Evolutionary conservation across 2,888 invertebrate species (phyloP).

Genomic region (Machimus atricapillus): DNA sequence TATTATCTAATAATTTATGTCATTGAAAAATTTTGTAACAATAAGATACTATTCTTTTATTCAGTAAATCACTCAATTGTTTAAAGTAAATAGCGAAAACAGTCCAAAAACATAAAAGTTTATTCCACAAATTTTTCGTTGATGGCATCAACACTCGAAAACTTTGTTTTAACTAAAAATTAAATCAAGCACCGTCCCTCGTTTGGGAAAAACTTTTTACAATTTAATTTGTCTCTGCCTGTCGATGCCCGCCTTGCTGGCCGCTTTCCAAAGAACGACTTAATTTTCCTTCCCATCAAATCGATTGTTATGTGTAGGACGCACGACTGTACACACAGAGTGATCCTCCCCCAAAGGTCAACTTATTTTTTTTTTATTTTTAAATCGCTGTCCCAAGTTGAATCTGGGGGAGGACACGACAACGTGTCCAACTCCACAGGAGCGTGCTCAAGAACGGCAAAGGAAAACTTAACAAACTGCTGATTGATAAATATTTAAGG

Average conservation of each 20-base stretch:
- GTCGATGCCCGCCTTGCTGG: background rate
- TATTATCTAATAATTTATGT: too few species aligned
- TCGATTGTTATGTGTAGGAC: background rate
- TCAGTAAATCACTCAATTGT: too few species aligned
- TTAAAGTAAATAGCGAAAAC: too few species aligned
- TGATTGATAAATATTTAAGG: slow-evolving; percentile 64
- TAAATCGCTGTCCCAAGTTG: background rate
- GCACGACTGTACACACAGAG: background rate
- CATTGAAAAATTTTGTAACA: too few species aligned
- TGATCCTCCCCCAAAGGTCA: slow-evolving; percentile 8
- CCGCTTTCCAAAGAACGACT: background rate
- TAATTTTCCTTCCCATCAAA: background rate
- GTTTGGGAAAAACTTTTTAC: background rate
- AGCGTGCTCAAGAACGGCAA: background rate
- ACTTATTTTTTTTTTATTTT: background rate
- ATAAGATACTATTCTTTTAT: too few species aligned
- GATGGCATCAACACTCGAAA: background rate
- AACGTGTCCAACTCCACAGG: background rate
- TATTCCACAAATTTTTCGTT: background rate
- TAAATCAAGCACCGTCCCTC: background rate
- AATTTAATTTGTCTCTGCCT: background rate
- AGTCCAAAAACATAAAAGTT: too few species aligned
- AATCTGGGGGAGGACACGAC: background rate
- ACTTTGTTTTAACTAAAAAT: background rate
- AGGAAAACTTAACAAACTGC: slow-evolving; percentile 55